These are phyloP conservation scores for Paralvinella palmiformis DNA, from an alignment of 1,140 invertebrate species.

Conservation along the genomic window DNA sequence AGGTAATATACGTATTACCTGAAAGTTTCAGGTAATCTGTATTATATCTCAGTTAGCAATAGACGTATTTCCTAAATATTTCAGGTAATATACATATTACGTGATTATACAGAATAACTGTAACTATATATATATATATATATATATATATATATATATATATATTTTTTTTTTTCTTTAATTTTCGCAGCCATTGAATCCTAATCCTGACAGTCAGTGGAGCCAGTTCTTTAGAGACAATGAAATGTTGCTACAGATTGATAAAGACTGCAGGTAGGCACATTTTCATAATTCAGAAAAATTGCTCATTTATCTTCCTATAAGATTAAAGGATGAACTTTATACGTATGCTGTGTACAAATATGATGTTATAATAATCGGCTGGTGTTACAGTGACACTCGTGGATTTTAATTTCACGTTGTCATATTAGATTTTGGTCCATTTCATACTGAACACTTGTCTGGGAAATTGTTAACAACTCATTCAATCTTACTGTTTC, in stretches of 20 bases:
- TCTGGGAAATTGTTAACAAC: no score
- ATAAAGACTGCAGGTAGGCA: conserved; percentile 84
- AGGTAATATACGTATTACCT: background rate
- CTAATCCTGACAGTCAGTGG: conserved; percentile 90
- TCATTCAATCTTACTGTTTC: no score
- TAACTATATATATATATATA: background rate
- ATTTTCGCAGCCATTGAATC: conserved; percentile 74
- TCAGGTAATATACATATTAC: background rate
- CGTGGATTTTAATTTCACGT: no score
- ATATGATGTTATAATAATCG: no score
- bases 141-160: background rate
- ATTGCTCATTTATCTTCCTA: no score
- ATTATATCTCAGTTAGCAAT: background rate
- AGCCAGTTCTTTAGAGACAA: conserved; percentile 92
- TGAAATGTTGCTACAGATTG: conserved; percentile 90
- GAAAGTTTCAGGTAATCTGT: background rate
- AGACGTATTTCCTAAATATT: background rate
- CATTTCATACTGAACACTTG: no score
- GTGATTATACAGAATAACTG: background rate
- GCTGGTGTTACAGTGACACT: no score
- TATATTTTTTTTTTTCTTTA: background rate
- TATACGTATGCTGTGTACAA: no score
- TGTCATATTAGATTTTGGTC: no score
- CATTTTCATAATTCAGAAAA: no score
- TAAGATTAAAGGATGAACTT: no score